Conservation (phyloP, 2,888 invertebrate genomes). For the Coenonympha arcania region DNA sequence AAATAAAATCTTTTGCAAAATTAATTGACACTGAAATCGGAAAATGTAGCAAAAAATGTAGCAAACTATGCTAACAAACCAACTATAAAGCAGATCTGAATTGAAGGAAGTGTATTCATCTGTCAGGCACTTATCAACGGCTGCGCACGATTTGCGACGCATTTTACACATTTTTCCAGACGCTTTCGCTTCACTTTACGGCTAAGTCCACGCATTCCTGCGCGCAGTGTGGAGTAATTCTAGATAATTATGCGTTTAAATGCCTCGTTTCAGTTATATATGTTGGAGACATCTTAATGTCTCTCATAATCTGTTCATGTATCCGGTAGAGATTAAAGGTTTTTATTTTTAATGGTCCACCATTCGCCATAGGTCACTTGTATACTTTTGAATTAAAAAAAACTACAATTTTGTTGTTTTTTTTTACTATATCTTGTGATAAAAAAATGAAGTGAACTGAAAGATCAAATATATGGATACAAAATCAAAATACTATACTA, state of each 20-base stretch:
- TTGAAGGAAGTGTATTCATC: constrained; percentile 1
- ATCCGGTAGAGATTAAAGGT: not conserved
- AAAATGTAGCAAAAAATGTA: constrained; percentile 1
- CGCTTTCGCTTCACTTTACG: not conserved
- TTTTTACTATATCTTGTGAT: no score
- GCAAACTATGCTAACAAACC: no score
- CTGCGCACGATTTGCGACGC: not conserved
- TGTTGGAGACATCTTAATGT: no score
- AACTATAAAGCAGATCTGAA: not conserved
- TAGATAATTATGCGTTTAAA: not conserved
- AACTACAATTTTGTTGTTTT: no score
- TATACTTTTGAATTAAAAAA: no score
- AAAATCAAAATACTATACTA: no score
- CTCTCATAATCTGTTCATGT: not conserved
- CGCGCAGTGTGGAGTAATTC: not conserved
- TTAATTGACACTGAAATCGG: not conserved
- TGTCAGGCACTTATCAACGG: not conserved
- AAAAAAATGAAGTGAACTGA: no score
- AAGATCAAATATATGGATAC: no score
- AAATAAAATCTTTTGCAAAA: no score
- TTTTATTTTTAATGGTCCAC: no score
- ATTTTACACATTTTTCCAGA: constrained; percentile 6
- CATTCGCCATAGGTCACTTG: no score
- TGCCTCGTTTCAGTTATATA: not conserved
- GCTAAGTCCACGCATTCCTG: not conserved